These are phyloP conservation scores for Mesochorus sp. DNA, from an alignment of 2,888 invertebrate species.

Conservation along the genomic window DNA sequence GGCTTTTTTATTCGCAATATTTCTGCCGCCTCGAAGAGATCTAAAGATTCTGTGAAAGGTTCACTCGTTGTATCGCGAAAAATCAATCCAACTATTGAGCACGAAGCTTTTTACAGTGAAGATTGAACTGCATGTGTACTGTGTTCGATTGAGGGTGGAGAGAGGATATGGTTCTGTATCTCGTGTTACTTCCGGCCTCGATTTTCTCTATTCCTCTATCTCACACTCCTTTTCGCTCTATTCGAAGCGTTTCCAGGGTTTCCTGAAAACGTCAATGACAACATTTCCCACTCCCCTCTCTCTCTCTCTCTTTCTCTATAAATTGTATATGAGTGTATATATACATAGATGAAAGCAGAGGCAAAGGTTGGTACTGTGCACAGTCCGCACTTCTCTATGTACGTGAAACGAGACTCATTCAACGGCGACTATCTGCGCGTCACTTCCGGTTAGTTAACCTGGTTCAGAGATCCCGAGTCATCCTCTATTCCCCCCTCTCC, in stretches of 20 bases:
- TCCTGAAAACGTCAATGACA: slow-evolving; percentile 21
- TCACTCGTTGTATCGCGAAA: too few relatives aligned
- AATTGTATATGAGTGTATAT: slow-evolving; percentile 1
- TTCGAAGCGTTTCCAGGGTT: slow-evolving; percentile 31
- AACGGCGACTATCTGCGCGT: slow-evolving; percentile 71
- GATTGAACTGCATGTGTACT: background rate
- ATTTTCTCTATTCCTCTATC: slow-evolving; percentile 6
- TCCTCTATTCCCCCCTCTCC: slow-evolving; percentile 53
- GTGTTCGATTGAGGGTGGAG: slow-evolving; percentile 12
- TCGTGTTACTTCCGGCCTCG: slow-evolving; percentile 24
- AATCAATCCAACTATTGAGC: background rate
- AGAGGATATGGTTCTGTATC: slow-evolving; percentile 15
- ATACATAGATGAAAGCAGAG: slow-evolving; percentile 62
- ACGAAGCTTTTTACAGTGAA: slow-evolving; percentile 6
- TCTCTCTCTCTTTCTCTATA: background rate
- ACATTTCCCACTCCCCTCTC: too few relatives aligned
- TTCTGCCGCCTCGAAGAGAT: too few relatives aligned
- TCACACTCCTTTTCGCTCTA: background rate
- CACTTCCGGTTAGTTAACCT: slow-evolving; percentile 78
- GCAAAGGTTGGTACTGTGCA: slow-evolving; percentile 33
- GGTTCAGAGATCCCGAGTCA: slow-evolving; percentile 66
- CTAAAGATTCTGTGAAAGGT: too few relatives aligned
- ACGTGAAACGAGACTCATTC: slow-evolving; percentile 70
- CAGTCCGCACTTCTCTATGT: slow-evolving; percentile 33
- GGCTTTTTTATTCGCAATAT: too few relatives aligned